A percentile compares a stretch with the other conserved stretches of the same genome.
Conservation (phyloP, 2,113 vertebrate species). For the Fulmarus glacialis region DNA sequence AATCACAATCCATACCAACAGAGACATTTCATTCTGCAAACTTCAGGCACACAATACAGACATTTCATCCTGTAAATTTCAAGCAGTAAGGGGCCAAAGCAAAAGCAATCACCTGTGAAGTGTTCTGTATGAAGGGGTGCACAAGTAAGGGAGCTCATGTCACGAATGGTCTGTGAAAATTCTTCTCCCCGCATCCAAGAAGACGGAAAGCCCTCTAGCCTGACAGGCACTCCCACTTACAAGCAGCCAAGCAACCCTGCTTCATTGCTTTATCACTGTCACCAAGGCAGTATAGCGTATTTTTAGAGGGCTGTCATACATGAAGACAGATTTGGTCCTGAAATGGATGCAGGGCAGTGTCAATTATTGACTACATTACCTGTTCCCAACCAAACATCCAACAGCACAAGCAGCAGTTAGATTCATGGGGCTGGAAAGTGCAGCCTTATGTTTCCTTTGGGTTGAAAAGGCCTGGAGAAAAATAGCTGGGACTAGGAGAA, state of each 20-base stretch:
- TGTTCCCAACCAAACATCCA: not conserved
- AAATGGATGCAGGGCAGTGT: not conserved
- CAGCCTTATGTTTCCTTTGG: not conserved
- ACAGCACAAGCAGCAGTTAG: not conserved
- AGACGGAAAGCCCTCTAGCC: not conserved
- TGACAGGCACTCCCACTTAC: not conserved
- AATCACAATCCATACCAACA: not conserved
- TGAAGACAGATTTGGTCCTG: not conserved
- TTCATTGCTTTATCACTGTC: not conserved
- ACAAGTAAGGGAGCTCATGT: not conserved
- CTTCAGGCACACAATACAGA: not conserved
- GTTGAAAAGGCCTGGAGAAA: not conserved
- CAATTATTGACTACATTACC: not conserved
- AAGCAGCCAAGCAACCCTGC: not conserved
- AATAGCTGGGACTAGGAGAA: not conserved
- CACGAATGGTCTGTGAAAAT: not conserved
- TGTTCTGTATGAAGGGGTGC: not conserved
- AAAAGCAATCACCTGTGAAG: not conserved
- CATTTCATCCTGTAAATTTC: not conserved
- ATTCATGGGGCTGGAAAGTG: not conserved
- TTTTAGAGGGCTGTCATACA: not conserved
- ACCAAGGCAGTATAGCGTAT: not conserved
- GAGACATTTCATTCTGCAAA: not conserved
- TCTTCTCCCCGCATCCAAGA: not conserved
- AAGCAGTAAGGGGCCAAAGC: not conserved